Evolutionary conservation across 2,797 vertebrate species (phyloP), one percentile per base, ranked within the genome.

Genomic region (Arnoldichthys spilopterus): DNA sequence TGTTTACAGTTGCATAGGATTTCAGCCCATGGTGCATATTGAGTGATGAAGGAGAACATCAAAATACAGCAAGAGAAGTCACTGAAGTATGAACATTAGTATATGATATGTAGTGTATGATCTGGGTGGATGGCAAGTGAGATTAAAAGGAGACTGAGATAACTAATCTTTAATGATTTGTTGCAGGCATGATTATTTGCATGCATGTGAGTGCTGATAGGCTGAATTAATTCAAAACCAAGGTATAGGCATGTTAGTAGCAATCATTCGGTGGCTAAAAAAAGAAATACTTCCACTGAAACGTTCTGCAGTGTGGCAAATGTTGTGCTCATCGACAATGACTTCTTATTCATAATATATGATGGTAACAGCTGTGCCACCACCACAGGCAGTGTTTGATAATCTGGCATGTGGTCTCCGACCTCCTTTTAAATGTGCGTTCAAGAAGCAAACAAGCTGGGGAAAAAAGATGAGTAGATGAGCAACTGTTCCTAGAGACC

Each of bases 161-260:
- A 43, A 78, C 80, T 76, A 4, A 62, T 66, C 8, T 76, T 78
- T 85, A 76, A 76, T 73, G 72, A 73, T 58, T 26, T 79, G 53
- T 76, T 76, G 51, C 11, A 53, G 3, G 61, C 61, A 49, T 77
- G 71, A 83, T 24, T 70, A 73, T 69, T 78, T 76, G 51, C 24
- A 16, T 69, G 78, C 72, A 72, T 75, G 47, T 63, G 80, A 59
- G 2, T 32, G 51, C 26, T 82, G 43, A 78, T 76, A 54, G 62
- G 58, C 30, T 61, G 20, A 75, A 66, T 66, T 61, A 78, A 83
- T 83, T 78, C n/a, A 51, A 61, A 34, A 30, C 34, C 51, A 78
- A 62, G 22, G 61, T 72, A 74, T 61, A 15, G 30, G 30, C 34
- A 64, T 28, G 24, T 83, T 81, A 73, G 71, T 67, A 26, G 32